Evolutionary conservation across 2,888 invertebrate species (phyloP).

Genomic region (Allacma fusca): DNA sequence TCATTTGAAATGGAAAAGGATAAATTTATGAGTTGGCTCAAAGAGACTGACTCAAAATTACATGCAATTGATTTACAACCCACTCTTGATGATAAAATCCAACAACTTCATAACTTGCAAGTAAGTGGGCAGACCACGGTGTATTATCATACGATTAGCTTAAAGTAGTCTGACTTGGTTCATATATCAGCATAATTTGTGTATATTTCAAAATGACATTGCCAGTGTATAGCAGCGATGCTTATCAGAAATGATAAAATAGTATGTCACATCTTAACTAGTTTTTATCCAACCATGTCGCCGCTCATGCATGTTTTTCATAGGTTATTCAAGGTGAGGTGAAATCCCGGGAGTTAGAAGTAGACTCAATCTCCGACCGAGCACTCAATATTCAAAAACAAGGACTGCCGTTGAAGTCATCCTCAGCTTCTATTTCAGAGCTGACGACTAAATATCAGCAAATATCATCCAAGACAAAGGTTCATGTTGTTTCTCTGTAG

Average conservation of each 20-base stretch:
- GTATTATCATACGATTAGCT: not conserved
- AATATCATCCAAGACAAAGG: constrained; percentile 85
- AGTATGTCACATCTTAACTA: not conserved
- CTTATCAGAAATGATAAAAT: constrained; percentile 1
- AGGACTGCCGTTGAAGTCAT: constrained; percentile 70
- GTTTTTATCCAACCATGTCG: not conserved
- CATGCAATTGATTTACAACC: constrained; percentile 88
- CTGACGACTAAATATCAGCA: constrained; percentile 91
- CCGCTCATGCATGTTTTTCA: constrained; percentile 22
- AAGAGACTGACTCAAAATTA: constrained; percentile 84
- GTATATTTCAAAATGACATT: too few species aligned
- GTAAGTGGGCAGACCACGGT: constrained; percentile 61
- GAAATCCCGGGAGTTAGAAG: constrained; percentile 88
- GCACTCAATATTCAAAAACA: constrained; percentile 84
- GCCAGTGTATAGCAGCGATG: not conserved
- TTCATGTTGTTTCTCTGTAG: constrained; percentile 54
- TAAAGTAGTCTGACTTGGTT: too few species aligned
- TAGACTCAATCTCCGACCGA: constrained; percentile 89
- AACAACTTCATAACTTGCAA: constrained; percentile 79
- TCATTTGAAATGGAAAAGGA: constrained; percentile 89
- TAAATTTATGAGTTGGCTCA: constrained; percentile 84
- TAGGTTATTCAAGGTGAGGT: constrained; percentile 85
- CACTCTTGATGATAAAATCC: constrained; percentile 81
- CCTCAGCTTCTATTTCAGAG: constrained; percentile 86
- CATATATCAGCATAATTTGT: too few species aligned